Base-by-base conservation (phyloP, 2,888 invertebrate genomes). In the Napeogenes inachia region DNA sequence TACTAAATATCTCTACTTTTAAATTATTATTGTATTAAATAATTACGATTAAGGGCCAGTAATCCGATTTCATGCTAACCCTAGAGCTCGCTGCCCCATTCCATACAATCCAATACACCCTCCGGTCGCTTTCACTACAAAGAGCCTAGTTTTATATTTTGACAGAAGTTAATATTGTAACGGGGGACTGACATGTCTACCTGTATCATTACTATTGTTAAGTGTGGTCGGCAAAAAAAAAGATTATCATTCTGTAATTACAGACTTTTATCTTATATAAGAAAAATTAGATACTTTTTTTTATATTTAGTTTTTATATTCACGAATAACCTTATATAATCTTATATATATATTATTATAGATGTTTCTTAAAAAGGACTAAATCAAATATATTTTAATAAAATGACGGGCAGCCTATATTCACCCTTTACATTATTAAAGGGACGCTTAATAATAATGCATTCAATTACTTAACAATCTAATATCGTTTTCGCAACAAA, bases 81-180 rank as follows among this genome's bases (percentile, higher is more conserved):
- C 77, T 74, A 71, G 70, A 71, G 57, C 53, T 62, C 54, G 57
- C 56, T 64, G 62, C 60, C 50, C 68, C 71, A 72, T 47, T 60
- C 46, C 46, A 53, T 53, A 59, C 54, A 65, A 54, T 55, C 59
- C 42, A 32, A 45, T 50, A 30, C 30, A 50, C 82, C 79, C 79
- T 76, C 75, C 73, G 84, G 84, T 86, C 84, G 71, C 76, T 83
- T 78, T 78, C 78, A 54, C 69, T 71, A 78, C 79, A 85, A 85
- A 85, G 82, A 78, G 75, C 72, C 74, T 73, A 73, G 74, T 70
- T 70, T 75, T 75, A 72, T 87, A 78, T 89, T 89, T 79, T 89
- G 89, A 89, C 89, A 89, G 87, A 82, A 89, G 89, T 87, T 86
- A 89, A 88, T 84, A 75, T 73, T 67, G 68, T 66, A 62, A 64